A percentile compares a stretch with the other conserved stretches of the same genome.
phyloP scores from a whole-genome alignment of 2,797 vertebrate species.

The Gallinago nigripennis region DNA sequence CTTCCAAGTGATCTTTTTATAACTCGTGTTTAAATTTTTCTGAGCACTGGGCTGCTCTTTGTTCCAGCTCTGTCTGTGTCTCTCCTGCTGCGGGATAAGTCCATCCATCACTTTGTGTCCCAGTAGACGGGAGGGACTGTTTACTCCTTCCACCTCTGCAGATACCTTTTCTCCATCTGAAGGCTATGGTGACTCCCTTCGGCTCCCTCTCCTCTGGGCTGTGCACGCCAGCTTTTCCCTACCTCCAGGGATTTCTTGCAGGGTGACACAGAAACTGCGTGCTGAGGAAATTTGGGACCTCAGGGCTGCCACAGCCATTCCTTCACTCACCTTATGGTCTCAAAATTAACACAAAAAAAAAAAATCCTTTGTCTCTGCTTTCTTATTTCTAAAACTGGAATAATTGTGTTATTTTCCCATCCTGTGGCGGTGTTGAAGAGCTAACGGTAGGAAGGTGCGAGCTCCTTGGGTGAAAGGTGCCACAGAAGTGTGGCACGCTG shows the following conservation, averaged over 20 bases:
- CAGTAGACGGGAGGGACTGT: background rate
- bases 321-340: background rate
- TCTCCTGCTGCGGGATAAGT: background rate
- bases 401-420: background rate
- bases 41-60: background rate
- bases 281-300: background rate
- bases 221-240: background rate
- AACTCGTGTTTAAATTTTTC: background rate
- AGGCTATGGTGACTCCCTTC: background rate
- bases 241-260: background rate
- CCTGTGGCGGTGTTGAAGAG: background rate
- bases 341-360: background rate
- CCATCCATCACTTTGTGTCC: background rate
- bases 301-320: background rate
- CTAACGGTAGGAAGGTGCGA: background rate
- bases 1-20: background rate
- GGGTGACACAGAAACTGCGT: background rate
- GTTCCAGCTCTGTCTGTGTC: background rate
- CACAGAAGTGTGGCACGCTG: rapidly evolving
- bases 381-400: background rate
- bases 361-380: background rate
- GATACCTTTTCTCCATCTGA: background rate
- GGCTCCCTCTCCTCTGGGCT: background rate
- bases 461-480: background rate
- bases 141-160: background rate